These are phyloP conservation scores for Perca fluviatilis DNA, from an alignment of 2,113 vertebrate genomes.

Conservation along the genomic window DNA sequence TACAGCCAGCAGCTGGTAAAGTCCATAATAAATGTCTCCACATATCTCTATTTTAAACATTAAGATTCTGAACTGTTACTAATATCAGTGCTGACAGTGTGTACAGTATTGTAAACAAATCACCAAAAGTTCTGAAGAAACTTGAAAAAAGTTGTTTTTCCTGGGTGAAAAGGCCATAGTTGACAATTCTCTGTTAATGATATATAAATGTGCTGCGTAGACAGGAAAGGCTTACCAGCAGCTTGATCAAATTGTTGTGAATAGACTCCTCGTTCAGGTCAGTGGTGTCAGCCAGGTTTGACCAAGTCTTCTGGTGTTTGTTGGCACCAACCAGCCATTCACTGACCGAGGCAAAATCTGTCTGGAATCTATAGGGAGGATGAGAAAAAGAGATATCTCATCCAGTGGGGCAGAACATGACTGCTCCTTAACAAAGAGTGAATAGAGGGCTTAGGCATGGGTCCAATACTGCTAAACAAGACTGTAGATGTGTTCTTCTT, in stretches of 20 bases:
- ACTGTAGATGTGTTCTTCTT: not conserved
- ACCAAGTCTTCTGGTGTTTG: conserved; percentile 86
- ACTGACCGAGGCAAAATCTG: conserved; percentile 81
- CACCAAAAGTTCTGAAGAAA: not conserved
- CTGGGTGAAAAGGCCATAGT: not conserved
- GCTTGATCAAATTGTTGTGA: conserved; percentile 80
- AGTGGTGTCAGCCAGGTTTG: conserved; percentile 80
- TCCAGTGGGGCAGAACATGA: conserved; percentile 42
- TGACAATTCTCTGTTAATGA: not conserved
- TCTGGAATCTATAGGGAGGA: conserved; percentile 86
- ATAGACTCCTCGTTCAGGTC: conserved; percentile 83
- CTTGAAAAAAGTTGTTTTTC: not conserved
- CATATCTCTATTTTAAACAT: too few species aligned
- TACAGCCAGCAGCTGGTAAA: not conserved
- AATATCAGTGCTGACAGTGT: too few species aligned
- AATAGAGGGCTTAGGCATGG: conserved; percentile 6
- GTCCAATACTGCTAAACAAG: conserved; percentile 11
- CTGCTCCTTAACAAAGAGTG: conserved; percentile 10
- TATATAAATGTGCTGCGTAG: not conserved
- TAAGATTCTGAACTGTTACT: too few species aligned
- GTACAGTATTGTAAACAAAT: too few species aligned
- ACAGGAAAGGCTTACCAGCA: conserved; percentile 85
- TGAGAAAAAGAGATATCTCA: conserved; percentile 23
- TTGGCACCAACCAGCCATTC: conserved; percentile 87
- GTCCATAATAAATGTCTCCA: too few species aligned